Base-by-base conservation (phyloP, 2,113 vertebrate genomes). In the Hystrix brachyura region DNA sequence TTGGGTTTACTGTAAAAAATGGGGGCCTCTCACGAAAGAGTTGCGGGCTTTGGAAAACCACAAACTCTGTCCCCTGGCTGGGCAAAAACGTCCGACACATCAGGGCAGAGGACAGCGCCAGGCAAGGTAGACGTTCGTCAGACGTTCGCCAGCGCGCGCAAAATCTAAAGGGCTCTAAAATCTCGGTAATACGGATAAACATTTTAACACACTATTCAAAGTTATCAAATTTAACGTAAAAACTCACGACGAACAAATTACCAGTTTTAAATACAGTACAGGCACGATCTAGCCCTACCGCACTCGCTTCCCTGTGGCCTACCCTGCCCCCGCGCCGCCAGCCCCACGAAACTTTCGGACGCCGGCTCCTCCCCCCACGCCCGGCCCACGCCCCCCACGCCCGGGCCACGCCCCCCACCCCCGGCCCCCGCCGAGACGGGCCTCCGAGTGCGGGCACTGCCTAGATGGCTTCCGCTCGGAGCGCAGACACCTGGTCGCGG, bases 291-390 rank as follows among this genome's bases (percentile, higher is more conserved):
- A 10, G 74, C 19, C 8, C 15, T 34, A 55, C 34, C 10, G 38
- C 82, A 23, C 43, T 78, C 2, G 13, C 19, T 65, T 64, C 27
- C 18, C 34, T 5, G 15, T 57, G 32, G 55, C 64, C 9, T 4
- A 1, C 19, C 59, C 46, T 29, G 3, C 17, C 74, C 46, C 57
- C 34, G 2, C 7, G 8, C 29, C 10, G 8, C 23, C 1, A 17
- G 18, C 14, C 4, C 3, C 13, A 15, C 7, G 46, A 34, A 21
- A 5, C n/a, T 2, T 2, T 8, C n/a, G 6, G 15, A 25, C 4
- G 25, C 25, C 15, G 10, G 6, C 7, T 0, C 0, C 11, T 4
- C 19, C 12, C 0, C 34, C 69, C 69, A 38, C 27, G 27, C 0
- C 2, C 23, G 1, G 38, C 3, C 15, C 23, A n/a, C n/a, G n/a